phyloP scores from a whole-genome alignment of 1,140 invertebrate genomes.

The Drosophila novamexicana region DNA sequence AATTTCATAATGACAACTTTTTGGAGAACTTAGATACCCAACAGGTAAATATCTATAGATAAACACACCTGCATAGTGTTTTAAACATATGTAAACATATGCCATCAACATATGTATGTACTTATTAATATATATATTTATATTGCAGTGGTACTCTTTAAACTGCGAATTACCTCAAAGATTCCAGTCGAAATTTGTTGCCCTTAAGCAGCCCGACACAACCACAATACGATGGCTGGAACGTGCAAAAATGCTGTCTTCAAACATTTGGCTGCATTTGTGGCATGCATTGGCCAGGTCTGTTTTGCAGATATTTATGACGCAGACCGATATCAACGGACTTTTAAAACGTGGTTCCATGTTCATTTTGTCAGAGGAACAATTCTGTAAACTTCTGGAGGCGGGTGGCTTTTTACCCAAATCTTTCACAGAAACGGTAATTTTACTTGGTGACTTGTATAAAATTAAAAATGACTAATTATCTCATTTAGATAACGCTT shows the following conservation, averaged over 20 bases:
- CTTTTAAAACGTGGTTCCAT: slow-evolving; percentile 92
- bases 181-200: slow-evolving; percentile 86
- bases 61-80: neutral
- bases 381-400: slow-evolving; percentile 88
- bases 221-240: slow-evolving; percentile 89
- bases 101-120: too few species aligned
- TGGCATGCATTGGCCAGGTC: slow-evolving; percentile 89
- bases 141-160: slow-evolving; percentile 87
- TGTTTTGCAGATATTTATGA: slow-evolving; percentile 90
- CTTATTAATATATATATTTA: neutral
- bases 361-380: slow-evolving; percentile 93
- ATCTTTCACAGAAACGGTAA: slow-evolving; percentile 50
- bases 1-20: slow-evolving; percentile 87
- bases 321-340: slow-evolving; percentile 92
- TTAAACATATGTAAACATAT: neutral
- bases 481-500: slow-evolving; percentile 80
- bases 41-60: slow-evolving; percentile 84
- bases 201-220: slow-evolving; percentile 86
- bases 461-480: neutral
- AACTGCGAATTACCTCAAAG: slow-evolving; percentile 62
- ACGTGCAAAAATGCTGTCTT: slow-evolving; percentile 87
- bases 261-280: slow-evolving; percentile 89
- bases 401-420: slow-evolving; percentile 65
- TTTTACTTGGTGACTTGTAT: neutral
- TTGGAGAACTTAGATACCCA: slow-evolving; percentile 87